Base-by-base conservation (phyloP, 2,797 vertebrate genomes). In the Sebastes goodei region DNA sequence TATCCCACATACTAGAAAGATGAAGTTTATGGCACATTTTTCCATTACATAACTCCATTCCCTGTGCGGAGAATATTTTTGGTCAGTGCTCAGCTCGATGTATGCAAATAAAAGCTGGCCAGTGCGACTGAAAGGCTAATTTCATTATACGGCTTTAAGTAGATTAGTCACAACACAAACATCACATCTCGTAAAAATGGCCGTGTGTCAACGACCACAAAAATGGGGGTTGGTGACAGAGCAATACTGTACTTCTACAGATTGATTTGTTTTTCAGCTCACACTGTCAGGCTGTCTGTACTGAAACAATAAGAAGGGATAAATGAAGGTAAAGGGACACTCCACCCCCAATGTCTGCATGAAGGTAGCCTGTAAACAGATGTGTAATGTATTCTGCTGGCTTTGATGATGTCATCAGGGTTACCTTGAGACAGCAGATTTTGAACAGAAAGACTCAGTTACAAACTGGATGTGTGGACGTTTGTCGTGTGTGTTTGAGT, bases 161-260 rank as follows among this genome's bases (percentile, higher is more conserved):
- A 76, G 82, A 79, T 83, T 69, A 85, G 71, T 75, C 77, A 68
- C 74, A 80, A 77, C 76, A 78, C 66, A 72, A 72, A 80, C 60
- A 74, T 84, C 42, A 46, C 57, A 29, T 68, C 38, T 68, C 17
- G 25, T 72, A 20, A 75, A 71, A 71, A 53, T 11, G n/a, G n/a
- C 23, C 30, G 12, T 11, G 56, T 66, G 74, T 65, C 81, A 64
- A 67, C 52, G 64, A 65, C n/a, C 49, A 25, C 35, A 55, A 3
- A 49, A 63, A 42, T n/a, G 38, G 64, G 57, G 3, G 56, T 2
- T 5, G 32, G 8, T 5, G 32, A 62, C 25, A 17, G 20, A 69
- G 53, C 35, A 5, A 23, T 2, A 29, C 12, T 25, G 56, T 21
- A 6, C 11, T 20, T 55, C 8, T 3, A n/a, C 15, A 53, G 10